Evolutionary conservation across 2,113 vertebrate species (phyloP).

Genomic region (Plectropomus leopardus): DNA sequence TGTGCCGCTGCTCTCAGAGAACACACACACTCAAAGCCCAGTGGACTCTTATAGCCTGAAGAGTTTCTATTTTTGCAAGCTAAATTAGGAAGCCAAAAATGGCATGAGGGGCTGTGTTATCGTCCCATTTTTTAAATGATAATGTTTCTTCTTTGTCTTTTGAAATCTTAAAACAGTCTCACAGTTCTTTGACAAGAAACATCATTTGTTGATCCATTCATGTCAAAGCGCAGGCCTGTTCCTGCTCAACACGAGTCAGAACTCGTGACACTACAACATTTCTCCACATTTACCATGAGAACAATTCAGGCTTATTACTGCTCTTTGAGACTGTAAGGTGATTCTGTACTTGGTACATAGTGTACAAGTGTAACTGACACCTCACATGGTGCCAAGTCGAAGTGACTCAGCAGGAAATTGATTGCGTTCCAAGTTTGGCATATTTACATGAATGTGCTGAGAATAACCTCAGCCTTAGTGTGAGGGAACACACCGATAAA

Average conservation of each 20-base stretch:
- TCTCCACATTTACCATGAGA: background rate
- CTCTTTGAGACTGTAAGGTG: background rate
- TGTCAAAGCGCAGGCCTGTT: background rate
- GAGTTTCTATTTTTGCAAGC: slow-evolving; percentile 68
- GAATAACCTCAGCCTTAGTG: background rate
- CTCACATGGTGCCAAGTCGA: background rate
- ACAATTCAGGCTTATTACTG: background rate
- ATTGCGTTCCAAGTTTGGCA: background rate
- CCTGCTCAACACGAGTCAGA: background rate
- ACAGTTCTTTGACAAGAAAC: background rate
- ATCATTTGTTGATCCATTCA: background rate
- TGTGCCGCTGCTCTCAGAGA: slow-evolving; percentile 43
- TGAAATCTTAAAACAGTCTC: slow-evolving; percentile 30
- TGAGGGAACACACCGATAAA: background rate
- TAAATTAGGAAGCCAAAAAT: slow-evolving; percentile 73
- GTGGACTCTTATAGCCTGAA: slow-evolving; percentile 60
- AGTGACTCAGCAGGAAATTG: slow-evolving; percentile 33
- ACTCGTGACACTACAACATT: background rate
- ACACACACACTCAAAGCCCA: slow-evolving; percentile 54
- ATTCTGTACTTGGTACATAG: background rate
- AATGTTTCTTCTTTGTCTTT: slow-evolving; percentile 49
- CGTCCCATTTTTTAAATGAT: slow-evolving; percentile 52
- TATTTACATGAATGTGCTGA: background rate
- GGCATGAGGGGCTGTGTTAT: slow-evolving; percentile 51
- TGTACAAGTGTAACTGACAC: slow-evolving; percentile 14